Evolutionary conservation across 2,113 vertebrate genomes (phyloP).

Genomic region (Coptodon rendalli): DNA sequence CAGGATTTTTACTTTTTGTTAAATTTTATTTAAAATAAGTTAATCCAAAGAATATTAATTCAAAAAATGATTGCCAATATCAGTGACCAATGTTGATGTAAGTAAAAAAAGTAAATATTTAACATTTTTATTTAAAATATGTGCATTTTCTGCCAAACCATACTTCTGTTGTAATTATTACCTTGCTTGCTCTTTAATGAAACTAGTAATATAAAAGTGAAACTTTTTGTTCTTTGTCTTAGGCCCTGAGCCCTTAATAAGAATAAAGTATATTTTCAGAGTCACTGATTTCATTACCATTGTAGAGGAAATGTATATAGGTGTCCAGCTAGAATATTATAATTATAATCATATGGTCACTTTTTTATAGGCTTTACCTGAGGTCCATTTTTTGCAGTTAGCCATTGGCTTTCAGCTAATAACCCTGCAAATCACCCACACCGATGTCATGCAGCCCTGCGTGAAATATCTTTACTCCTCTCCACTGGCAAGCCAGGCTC

Average conservation of each 20-base stretch:
- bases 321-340: background rate
- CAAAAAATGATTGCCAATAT: background rate
- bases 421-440: constrained; percentile 33
- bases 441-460: constrained; percentile 5
- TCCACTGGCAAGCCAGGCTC: constrained; percentile 35
- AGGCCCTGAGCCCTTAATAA: background rate
- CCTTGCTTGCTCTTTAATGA: background rate
- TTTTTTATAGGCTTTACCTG: background rate
- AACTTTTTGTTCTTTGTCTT: background rate
- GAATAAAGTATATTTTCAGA: background rate
- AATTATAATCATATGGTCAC: background rate
- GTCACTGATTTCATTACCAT: background rate
- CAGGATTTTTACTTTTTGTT: background rate
- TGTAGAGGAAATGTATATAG: background rate
- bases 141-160: background rate
- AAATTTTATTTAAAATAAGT: background rate
- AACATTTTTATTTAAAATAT: background rate
- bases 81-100: background rate
- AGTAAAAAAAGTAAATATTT: background rate
- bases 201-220: background rate
- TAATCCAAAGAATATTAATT: background rate
- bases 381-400: background rate
- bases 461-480: constrained; percentile 44
- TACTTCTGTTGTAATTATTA: background rate
- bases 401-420: constrained; percentile 2